These are phyloP conservation scores for Cecropterus lyciades DNA, from an alignment of 1,140 invertebrate species.

Conservation along the genomic window DNA sequence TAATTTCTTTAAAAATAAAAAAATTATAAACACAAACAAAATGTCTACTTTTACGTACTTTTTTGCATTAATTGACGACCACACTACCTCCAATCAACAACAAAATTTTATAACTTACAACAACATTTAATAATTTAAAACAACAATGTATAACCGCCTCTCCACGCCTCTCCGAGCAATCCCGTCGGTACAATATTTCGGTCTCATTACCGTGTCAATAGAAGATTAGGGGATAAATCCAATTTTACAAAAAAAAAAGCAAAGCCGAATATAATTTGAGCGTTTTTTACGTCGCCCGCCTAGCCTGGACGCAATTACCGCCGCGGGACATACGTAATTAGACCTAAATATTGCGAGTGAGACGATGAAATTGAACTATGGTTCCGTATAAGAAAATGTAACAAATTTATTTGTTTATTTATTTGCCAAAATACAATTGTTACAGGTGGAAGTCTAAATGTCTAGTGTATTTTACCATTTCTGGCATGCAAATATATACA, in stretches of 20 bases:
- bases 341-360: conserved; percentile 40
- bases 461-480: too few relatives aligned
- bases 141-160: conserved; percentile 20
- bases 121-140: too few relatives aligned
- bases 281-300: conserved; percentile 60
- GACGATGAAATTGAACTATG: not conserved
- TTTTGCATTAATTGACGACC: too few relatives aligned
- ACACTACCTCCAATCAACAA: too few relatives aligned
- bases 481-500: too few relatives aligned
- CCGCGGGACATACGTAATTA: conserved; percentile 74
- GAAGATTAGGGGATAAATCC: conserved; percentile 79
- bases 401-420: not conserved
- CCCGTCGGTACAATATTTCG: conserved; percentile 73
- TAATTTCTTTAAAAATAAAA: too few relatives aligned
- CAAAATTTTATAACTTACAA: too few relatives aligned
- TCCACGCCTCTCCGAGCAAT: conserved; percentile 49
- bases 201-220: conserved; percentile 82
- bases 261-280: conserved; percentile 60
- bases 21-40: too few relatives aligned
- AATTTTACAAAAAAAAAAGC: conserved; percentile 69
- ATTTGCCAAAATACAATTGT: too few relatives aligned
- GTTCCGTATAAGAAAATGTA: conserved; percentile 17
- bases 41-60: too few relatives aligned
- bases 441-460: too few relatives aligned
- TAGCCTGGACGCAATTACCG: conserved; percentile 69